These are phyloP conservation scores for Leucosticte australis DNA, from an alignment of 2,113 vertebrate species.

Conservation along the genomic window DNA sequence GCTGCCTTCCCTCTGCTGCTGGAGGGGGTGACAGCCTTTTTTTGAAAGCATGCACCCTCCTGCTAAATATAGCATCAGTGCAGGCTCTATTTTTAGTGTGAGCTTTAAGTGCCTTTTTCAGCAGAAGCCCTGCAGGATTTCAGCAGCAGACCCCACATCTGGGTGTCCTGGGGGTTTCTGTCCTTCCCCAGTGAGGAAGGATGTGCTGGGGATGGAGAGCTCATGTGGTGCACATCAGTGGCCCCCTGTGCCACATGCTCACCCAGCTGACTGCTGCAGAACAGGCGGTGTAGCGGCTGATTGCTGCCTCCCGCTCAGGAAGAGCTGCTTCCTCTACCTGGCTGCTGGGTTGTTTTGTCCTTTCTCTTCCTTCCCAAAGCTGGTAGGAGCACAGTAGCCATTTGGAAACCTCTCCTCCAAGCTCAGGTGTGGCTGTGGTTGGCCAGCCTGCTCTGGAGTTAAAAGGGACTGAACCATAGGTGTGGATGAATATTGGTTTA, in stretches of 20 bases:
- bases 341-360: not conserved
- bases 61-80: not conserved
- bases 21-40: not conserved
- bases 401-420: not conserved
- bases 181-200: not conserved
- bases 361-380: not conserved
- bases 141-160: not conserved
- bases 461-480: not conserved
- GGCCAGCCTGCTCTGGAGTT: not conserved
- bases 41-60: not conserved
- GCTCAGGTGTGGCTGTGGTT: not conserved
- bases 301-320: not conserved
- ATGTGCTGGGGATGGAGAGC: not conserved
- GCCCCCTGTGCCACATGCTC: not conserved
- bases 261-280: not conserved
- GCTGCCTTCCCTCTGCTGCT: not conserved
- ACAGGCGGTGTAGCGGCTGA: not conserved
- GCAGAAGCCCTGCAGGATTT: not conserved
- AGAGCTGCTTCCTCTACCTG: not conserved
- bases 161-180: not conserved
- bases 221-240: not conserved
- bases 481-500: not conserved
- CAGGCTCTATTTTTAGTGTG: not conserved
- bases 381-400: rapidly evolving
- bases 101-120: not conserved